phyloP scores from a whole-genome alignment of 2,113 vertebrate genomes.

The Megalops atlanticus region DNA sequence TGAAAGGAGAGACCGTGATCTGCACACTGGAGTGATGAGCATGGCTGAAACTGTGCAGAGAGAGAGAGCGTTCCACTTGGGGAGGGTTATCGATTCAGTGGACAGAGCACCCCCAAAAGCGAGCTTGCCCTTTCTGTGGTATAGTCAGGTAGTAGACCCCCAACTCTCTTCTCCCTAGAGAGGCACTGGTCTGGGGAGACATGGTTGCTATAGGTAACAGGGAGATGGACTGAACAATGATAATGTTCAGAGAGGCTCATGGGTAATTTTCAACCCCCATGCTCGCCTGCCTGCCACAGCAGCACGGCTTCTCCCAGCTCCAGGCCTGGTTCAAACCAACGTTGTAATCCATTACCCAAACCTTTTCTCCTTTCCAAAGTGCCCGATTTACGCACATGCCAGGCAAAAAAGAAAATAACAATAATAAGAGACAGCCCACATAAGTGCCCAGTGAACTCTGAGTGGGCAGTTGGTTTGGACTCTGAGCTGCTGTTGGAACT shows the following conservation, averaged over 20 bases:
- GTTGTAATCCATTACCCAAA: background rate
- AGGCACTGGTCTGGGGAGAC: slow-evolving; percentile 46
- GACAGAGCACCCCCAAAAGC: background rate
- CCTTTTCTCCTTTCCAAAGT: background rate
- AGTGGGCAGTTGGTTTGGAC: no score
- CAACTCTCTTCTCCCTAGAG: background rate
- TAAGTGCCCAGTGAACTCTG: background rate
- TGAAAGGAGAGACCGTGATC: no score
- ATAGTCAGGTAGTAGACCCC: slow-evolving; percentile 19
- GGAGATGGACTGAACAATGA: slow-evolving; percentile 12
- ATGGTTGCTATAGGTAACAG: slow-evolving; percentile 65
- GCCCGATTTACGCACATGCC: no score
- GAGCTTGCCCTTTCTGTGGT: background rate
- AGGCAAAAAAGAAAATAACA: background rate
- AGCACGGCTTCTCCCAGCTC: slow-evolving; percentile 37
- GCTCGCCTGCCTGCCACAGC: slow-evolving; percentile 34
- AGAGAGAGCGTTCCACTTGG: no score
- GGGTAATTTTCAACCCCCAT: background rate
- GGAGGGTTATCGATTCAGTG: no score
- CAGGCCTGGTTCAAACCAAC: background rate
- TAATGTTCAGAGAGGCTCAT: slow-evolving; percentile 13
- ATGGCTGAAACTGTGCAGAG: background rate
- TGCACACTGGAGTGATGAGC: no score
- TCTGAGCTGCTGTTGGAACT: no score
- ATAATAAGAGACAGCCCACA: background rate